Conservation (phyloP, 2,888 invertebrate genomes). For the Sepiola atlantica region DNA sequence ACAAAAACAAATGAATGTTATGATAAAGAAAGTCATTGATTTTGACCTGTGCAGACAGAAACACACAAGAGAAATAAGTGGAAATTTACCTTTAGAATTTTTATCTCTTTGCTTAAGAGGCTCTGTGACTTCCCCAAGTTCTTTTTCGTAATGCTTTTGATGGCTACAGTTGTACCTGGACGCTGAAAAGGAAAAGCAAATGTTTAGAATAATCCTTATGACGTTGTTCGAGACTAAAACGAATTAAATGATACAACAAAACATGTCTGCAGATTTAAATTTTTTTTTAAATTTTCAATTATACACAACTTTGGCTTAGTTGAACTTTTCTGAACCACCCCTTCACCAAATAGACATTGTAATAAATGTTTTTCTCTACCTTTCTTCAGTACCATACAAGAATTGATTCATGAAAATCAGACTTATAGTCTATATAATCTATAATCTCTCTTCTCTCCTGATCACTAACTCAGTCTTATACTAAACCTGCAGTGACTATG, state of each 20-base stretch:
- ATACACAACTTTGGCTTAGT: too few species aligned
- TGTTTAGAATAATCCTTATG: background rate
- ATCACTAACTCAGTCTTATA: too few species aligned
- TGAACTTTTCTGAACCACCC: too few species aligned
- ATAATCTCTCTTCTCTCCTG: too few species aligned
- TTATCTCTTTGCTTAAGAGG: conserved; percentile 97
- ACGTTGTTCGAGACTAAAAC: background rate
- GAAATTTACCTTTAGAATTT: conserved; percentile 88
- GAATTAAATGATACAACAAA: background rate
- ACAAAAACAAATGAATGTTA: background rate
- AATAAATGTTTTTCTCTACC: too few species aligned
- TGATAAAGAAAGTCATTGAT: background rate
- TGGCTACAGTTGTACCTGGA: conserved; percentile 90
- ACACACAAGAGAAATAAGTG: background rate
- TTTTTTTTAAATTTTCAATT: too few species aligned
- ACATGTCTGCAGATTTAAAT: too few species aligned
- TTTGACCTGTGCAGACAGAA: background rate
- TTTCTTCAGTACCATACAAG: too few species aligned
- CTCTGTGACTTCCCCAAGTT: conserved; percentile 97
- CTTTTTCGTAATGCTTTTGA: conserved; percentile 97
- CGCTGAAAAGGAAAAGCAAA: conserved; percentile 80
- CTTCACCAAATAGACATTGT: too few species aligned
- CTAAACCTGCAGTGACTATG: too few species aligned
- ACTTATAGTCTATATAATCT: too few species aligned
- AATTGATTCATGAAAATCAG: too few species aligned